These are phyloP conservation scores for Pterophyllum scalare DNA, from an alignment of 2,113 vertebrate species.

Conservation along the genomic window DNA sequence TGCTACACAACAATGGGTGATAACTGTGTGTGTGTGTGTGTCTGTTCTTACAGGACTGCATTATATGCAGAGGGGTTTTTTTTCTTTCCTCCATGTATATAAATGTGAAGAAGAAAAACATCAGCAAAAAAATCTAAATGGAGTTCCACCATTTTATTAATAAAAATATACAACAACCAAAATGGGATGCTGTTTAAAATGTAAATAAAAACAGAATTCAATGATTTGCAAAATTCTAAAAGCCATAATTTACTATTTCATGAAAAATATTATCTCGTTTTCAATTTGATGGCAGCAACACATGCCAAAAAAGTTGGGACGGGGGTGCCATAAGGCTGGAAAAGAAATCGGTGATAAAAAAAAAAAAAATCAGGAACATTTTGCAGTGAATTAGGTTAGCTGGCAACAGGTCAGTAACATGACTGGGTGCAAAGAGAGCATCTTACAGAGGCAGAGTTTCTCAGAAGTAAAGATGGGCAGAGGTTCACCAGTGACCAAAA, in stretches of 20 bases:
- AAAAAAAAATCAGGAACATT: too few relatives aligned
- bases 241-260: too few relatives aligned
- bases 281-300: neutral
- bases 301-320: neutral
- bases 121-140: too few relatives aligned
- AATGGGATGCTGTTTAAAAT: neutral
- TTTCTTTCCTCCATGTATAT: neutral
- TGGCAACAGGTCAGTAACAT: neutral
- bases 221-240: too few relatives aligned
- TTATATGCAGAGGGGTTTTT: neutral
- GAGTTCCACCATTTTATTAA: too few relatives aligned
- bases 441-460: neutral
- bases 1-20: neutral
- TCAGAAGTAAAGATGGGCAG: neutral
- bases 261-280: neutral
- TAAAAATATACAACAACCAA: neutral
- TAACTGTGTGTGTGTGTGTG: neutral
- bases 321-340: neutral
- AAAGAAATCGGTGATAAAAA: neutral
- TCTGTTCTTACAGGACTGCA: neutral
- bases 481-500: neutral
- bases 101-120: neutral
- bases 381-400: neutral
- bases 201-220: too few relatives aligned
- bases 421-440: neutral